A percentile compares a stretch with the other conserved stretches of the same genome.
Conservation (phyloP, 2,888 invertebrate species). For the Brachyopa scutellaris region DNA sequence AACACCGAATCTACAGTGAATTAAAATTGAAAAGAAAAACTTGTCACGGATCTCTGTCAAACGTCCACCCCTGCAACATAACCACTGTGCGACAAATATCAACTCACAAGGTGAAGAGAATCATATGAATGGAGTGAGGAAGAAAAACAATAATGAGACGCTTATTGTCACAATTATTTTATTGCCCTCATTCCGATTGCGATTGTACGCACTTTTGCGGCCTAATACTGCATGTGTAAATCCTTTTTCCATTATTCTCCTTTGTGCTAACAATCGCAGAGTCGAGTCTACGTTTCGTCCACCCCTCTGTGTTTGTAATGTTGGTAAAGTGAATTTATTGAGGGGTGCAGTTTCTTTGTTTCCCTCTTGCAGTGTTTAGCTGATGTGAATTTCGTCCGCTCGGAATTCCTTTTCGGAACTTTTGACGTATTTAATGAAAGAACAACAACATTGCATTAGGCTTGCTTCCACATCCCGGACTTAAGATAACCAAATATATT, state of each 20-base stretch:
- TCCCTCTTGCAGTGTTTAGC: constrained; percentile 16
- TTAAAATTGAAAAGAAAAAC: constrained; percentile 53
- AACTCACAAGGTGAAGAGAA: constrained; percentile 58
- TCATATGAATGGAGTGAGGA: constrained; percentile 48
- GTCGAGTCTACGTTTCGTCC: constrained; percentile 35
- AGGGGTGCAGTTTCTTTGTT: constrained; percentile 62
- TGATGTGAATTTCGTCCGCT: constrained; percentile 47
- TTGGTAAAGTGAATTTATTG: constrained; percentile 27
- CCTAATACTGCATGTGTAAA: constrained; percentile 68
- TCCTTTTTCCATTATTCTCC: constrained; percentile 69
- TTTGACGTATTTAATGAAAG: constrained; percentile 72
- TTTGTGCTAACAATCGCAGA: constrained; percentile 51
- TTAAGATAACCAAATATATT: constrained; percentile 66
- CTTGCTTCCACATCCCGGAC: constrained; percentile 53
- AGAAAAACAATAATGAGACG: constrained; percentile 80
- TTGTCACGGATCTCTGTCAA: constrained; percentile 33
- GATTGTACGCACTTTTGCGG: constrained; percentile 68
- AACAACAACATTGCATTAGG: constrained; percentile 72
- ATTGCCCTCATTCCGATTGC: constrained; percentile 74
- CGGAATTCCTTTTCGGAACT: constrained; percentile 47
- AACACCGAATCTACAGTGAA: constrained; percentile 24
- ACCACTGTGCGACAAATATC: constrained; percentile 38
- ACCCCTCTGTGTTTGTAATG: constrained; percentile 48
- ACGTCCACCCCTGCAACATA: constrained; percentile 63
- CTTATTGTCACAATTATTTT: constrained; percentile 83